These are phyloP conservation scores for Branchipolynoe longqiensis DNA, from an alignment of 2,888 invertebrate species.

Conservation along the genomic window DNA sequence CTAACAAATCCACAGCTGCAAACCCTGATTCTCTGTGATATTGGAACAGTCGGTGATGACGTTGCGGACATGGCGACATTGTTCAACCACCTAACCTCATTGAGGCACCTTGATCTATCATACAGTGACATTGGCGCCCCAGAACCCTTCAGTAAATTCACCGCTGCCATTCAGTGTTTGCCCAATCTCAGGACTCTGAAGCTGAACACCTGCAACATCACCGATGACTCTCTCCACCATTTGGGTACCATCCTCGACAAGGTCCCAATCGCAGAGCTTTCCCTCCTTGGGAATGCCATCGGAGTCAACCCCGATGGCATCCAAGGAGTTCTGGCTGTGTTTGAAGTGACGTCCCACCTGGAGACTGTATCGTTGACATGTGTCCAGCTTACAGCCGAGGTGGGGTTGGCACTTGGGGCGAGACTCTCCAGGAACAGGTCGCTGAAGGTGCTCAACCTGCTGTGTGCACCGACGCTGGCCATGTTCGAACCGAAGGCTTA, in stretches of 20 bases:
- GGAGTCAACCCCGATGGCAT: not conserved
- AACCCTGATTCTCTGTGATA: slow-evolving; percentile 18
- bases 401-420: not conserved
- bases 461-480: not conserved
- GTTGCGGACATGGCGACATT: not conserved
- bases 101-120: slow-evolving; percentile 35
- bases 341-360: slow-evolving; percentile 1
- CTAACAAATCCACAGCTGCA: not conserved
- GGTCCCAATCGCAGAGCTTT: not conserved
- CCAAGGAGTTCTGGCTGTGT: not conserved
- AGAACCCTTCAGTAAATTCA: not conserved
- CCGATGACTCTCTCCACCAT: slow-evolving; percentile 2
- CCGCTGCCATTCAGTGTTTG: not conserved
- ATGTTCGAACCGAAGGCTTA: not conserved
- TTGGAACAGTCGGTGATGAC: not conserved
- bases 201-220: slow-evolving; percentile 36
- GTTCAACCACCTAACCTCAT: slow-evolving; percentile 6
- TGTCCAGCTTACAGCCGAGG: not conserved
- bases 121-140: slow-evolving; percentile 33
- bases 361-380: slow-evolving; percentile 28
- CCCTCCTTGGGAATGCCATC: slow-evolving; percentile 28
- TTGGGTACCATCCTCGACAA: not conserved
- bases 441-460: slow-evolving; percentile 7
- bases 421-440: not conserved
- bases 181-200: not conserved